phyloP scores from a whole-genome alignment of 2,113 vertebrate genomes.

The Proteles cristata region DNA sequence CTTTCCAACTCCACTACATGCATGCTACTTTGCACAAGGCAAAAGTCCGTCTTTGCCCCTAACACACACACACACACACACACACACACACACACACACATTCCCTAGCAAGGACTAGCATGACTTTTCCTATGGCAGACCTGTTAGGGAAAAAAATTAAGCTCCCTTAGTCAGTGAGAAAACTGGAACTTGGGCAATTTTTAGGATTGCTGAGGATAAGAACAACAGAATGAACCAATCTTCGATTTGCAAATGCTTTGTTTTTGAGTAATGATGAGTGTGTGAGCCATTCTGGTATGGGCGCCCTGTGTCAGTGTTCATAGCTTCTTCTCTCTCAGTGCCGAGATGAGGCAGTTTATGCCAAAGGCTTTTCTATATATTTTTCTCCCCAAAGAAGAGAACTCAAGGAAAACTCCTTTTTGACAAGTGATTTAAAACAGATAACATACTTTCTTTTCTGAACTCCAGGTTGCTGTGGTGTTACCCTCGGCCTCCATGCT shows the following conservation, averaged over 20 bases:
- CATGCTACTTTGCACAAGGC: not conserved
- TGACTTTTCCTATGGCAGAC: not conserved
- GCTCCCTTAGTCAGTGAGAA: not conserved
- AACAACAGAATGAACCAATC: not conserved
- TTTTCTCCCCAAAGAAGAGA: constrained; percentile 29
- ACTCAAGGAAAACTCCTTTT: constrained; percentile 55
- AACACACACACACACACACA: not conserved
- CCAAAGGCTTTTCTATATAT: not conserved
- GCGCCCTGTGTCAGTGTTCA: not conserved
- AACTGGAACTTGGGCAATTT: not conserved
- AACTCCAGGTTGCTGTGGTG: constrained; percentile 15
- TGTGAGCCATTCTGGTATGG: not conserved
- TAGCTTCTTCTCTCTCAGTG: not conserved
- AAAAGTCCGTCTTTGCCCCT: not conserved
- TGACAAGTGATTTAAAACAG: constrained; percentile 68
- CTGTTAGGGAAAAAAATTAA: not conserved
- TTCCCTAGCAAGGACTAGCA: not conserved
- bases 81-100: no score
- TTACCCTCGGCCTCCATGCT: not conserved
- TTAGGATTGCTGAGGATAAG: not conserved
- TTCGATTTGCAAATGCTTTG: not conserved
- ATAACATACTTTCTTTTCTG: constrained; percentile 57
- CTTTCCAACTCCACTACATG: not conserved
- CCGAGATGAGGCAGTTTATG: not conserved
- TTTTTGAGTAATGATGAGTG: not conserved